Base-by-base conservation (phyloP, 2,113 vertebrate species). In the Morphnarchus princeps region DNA sequence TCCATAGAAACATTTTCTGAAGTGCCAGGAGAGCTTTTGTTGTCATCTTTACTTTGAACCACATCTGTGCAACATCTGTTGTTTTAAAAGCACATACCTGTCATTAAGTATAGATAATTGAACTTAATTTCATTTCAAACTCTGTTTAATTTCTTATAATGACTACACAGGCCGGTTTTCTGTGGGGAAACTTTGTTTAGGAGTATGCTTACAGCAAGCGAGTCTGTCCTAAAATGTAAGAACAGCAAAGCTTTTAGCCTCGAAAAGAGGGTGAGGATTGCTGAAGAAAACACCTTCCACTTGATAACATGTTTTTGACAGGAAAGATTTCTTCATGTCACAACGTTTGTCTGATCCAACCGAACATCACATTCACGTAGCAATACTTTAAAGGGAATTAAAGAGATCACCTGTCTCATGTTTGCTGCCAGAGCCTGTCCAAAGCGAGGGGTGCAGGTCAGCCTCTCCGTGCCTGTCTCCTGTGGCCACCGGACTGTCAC, bases 101-200 rank as follows among this genome's bases (percentile, higher is more conserved):
- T 93, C 80, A 95, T 96, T 95, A 94, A 82, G n/a, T 89, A 55
- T 79, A 85, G 47, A 66, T 95, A 79, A 94, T 97, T 91, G 77
- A 76, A 91, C 47, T 82, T 90, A 77, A 91, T 96, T 92, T 94
- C 24, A 74, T 78, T 67, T 84, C 89, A 63, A 95, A 89, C 66
- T 95, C 62, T 40, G 22, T 92, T 89, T 84, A 38, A 62, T 91
- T 95, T 85, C 67, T 89, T 80, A 32, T 45, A 61, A 80, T 82
- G 93, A 54, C 13, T 43, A 29, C 28, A 61, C 18, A 73, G 65
- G 47, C 73, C 3, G 3, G 3, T 82, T 95, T 90, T 84, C 47
- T 83, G 32, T 49, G 38, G 16, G 26, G 70, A 49, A 71, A 80
- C 49, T 78, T 81, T 59, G 17, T 74, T 87, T 36, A 59, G 52